Conservation (phyloP, 2,797 vertebrate genomes). For the Huso huso region DNA sequence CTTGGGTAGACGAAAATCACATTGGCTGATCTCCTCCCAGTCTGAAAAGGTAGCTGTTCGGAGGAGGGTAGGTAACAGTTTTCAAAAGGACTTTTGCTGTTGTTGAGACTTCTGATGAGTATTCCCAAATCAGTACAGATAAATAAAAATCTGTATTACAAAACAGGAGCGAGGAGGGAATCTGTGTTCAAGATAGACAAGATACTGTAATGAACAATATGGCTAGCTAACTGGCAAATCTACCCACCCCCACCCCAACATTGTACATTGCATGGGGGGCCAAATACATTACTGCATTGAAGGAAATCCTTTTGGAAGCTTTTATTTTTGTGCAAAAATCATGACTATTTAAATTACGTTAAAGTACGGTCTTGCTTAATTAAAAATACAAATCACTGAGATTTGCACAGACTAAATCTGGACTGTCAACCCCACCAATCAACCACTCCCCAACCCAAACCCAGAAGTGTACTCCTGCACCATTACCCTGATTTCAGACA, state of each 20-base stretch:
- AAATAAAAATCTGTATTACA: not conserved
- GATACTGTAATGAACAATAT: constrained; percentile 49
- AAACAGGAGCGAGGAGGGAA: constrained; percentile 36
- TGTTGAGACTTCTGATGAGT: not conserved
- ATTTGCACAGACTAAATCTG: too few species aligned
- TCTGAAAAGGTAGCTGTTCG: not conserved
- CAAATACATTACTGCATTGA: constrained; percentile 52
- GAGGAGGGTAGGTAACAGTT: not conserved
- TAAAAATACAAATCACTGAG: not conserved
- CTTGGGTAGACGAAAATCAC: not conserved
- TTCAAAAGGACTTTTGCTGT: not conserved
- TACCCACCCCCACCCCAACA: constrained; percentile 50
- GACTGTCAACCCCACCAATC: not conserved
- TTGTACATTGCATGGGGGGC: constrained; percentile 43
- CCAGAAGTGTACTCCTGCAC: too few species aligned
- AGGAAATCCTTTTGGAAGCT: constrained; percentile 39
- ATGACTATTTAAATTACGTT: too few species aligned
- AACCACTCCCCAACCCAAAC: not conserved
- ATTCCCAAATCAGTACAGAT: not conserved
- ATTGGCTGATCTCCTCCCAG: not conserved
- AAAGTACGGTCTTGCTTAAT: not conserved
- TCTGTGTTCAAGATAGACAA: constrained; percentile 46
- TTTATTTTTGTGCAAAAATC: constrained; percentile 36
- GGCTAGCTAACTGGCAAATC: constrained; percentile 48
- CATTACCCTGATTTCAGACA: not conserved